Evolutionary conservation across 2,113 vertebrate genomes (phyloP).

Genomic region (Equus quagga): DNA sequence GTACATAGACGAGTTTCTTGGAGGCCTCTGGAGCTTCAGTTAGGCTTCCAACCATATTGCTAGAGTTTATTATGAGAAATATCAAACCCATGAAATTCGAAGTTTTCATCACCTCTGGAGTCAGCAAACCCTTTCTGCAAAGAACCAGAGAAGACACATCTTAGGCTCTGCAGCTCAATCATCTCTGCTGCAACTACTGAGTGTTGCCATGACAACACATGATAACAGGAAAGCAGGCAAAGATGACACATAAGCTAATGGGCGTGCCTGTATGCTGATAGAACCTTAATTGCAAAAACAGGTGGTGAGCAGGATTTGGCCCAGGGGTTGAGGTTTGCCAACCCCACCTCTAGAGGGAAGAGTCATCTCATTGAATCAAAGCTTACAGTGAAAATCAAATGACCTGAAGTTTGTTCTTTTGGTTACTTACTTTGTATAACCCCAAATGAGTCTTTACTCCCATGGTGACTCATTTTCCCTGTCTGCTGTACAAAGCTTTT

Average conservation of each 20-base stretch:
- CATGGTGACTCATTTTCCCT: background rate
- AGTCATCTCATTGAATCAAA: background rate
- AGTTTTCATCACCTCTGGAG: background rate
- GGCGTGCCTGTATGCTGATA: background rate
- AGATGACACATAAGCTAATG: background rate
- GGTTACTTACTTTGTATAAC: background rate
- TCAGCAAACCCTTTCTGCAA: background rate
- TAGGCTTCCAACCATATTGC: background rate
- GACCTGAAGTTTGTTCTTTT: background rate
- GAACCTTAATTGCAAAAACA: background rate
- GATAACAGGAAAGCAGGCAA: background rate
- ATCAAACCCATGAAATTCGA: background rate
- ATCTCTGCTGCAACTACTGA: background rate
- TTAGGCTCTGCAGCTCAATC: background rate
- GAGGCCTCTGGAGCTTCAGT: background rate
- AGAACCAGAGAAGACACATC: background rate
- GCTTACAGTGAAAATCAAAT: background rate
- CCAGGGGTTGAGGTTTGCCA: background rate
- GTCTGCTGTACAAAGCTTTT: background rate
- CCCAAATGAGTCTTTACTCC: background rate
- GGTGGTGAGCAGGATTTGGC: background rate
- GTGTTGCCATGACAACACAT: background rate
- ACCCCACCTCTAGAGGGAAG: background rate
- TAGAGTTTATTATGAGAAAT: background rate
- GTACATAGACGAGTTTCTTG: background rate